Base-by-base conservation (phyloP, 2,113 vertebrate species). In the Gnathonemus echidnorhynchus region DNA sequence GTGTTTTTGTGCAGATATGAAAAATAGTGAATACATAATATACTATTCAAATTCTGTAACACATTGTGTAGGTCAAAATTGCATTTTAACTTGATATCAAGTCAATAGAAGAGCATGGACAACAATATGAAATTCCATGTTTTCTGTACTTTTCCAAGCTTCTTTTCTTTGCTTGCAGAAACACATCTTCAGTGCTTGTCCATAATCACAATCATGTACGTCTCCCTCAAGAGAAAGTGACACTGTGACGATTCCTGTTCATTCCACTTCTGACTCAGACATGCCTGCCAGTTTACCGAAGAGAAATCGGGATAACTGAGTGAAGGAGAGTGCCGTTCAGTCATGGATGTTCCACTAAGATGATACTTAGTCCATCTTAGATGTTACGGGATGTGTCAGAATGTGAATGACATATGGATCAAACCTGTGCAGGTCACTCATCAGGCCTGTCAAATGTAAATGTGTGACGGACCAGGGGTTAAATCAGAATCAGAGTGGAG, bases 311-410 rank as follows among this genome's bases (percentile, higher is more conserved):
- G 88, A 83, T 80, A 74, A 89, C 88, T 66, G 70, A 74, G 70
- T 80, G 88, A 89, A 89, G 46, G 50, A 89, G 49, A 58, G 74
- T 45, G 74, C 3, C 88, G 35, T 17, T 89, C 74, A 84, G 88
- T 89, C 88, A 89, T 80, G 48, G 74, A 84, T 89, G 88, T 89
- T 83, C 74, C 49, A 45, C 88, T 89, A 89, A 89, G 74, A 89
- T 89, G 74, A 89, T 84, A 46, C 50, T 50, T 53, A 53, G 45
- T 50, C 88, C 88, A 89, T 89, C 88, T 83, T 89, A 89, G 74
- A 84, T 89, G 88, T 89, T 84, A 84, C 88, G 48, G 88, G 88
- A 89, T 89, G 74, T 56, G 74, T 89, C 88, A 84, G 74, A 89
- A 89, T 89, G 74, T 89, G 66, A 83, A 89, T 89, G 74, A 77